Base-by-base conservation (phyloP, 2,888 invertebrate species). In the Ceramica pisi region DNA sequence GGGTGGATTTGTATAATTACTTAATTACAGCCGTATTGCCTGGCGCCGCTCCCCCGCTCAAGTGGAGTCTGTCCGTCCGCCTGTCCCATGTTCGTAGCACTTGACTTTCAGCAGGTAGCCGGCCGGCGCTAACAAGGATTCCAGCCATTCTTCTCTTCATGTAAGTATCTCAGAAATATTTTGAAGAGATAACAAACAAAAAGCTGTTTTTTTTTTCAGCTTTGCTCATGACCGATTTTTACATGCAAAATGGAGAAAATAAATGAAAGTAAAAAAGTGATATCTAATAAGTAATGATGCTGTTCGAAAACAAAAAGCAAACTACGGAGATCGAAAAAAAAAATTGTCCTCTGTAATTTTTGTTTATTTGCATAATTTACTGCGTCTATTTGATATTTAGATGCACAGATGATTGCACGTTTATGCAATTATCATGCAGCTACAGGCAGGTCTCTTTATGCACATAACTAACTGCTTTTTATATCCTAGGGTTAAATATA, bases 101-200 rank as follows among this genome's bases (percentile, higher is more conserved):
- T 87, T 85, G 86, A 88, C 80, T 81, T 77, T 67, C 64, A 78
- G 76, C 83, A 86, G 86, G 86, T 86, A 87, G 67, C 71, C 53
- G 67, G n/a, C 44, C 68, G 51, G 61, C 66, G 62, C 78, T 80
- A 84, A 86, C 84, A 83, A 86, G 82, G 60, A 74, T 55, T 51
- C 51, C 64, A 44, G 48, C 16, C 31, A 51, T 70, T 69, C 81
- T 56, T 59, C n/a, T 62, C 38, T 31, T 10, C 44, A 67, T 48
- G 46, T 53, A 51, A 59, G 69, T 41, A 46, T 38, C 35, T 48
- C 48, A 50, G 12, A 31, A 53, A 63, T 55, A 46, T 14, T 21
- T 31, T 48, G 9, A 51, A 50, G 12, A 46, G 38, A 31, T 31
- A 38, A 44, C 19, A 51, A 35, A 21, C 0, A 60, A 41, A 12